These are phyloP conservation scores for Amitus sp. DNA, from an alignment of 2,888 invertebrate species.

Conservation along the genomic window DNA sequence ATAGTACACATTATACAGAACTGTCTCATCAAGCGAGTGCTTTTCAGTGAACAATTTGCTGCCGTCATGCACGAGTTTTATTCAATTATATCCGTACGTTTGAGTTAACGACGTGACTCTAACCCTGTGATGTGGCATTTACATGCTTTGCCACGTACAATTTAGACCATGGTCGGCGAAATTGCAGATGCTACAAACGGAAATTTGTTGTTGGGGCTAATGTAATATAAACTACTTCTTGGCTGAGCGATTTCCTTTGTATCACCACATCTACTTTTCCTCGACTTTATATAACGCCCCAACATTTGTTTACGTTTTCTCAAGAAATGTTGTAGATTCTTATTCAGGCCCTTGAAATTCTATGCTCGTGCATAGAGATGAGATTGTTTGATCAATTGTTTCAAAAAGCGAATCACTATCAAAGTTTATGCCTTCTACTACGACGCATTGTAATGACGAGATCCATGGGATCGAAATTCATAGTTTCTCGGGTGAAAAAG, in stretches of 20 bases:
- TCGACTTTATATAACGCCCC: too few relatives aligned
- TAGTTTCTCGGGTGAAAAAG: neutral
- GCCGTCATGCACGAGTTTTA: conserved; percentile 50
- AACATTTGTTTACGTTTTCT: too few relatives aligned
- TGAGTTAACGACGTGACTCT: conserved; percentile 45
- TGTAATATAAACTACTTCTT: conserved; percentile 8
- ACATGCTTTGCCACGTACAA: conserved; percentile 35
- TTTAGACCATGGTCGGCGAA: conserved; percentile 36
- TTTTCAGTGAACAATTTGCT: conserved; percentile 40
- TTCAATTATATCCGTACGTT: conserved; percentile 46
- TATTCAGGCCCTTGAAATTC: too few relatives aligned
- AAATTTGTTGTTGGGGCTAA: conserved; percentile 33
- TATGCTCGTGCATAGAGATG: too few relatives aligned
- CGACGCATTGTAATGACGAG: too few relatives aligned
- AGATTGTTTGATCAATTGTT: too few relatives aligned
- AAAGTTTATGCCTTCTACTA: too few relatives aligned
- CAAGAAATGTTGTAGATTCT: too few relatives aligned
- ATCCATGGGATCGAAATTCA: too few relatives aligned
- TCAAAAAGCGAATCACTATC: too few relatives aligned
- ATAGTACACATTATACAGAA: conserved; percentile 1
- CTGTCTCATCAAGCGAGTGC: conserved; percentile 39
- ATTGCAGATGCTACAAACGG: conserved; percentile 26
- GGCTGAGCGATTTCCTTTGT: too few relatives aligned
- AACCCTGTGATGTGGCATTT: conserved; percentile 41
- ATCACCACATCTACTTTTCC: too few relatives aligned